Evolutionary conservation across 1,140 invertebrate species (phyloP).

Genomic region (Megalonaias nervosa): DNA sequence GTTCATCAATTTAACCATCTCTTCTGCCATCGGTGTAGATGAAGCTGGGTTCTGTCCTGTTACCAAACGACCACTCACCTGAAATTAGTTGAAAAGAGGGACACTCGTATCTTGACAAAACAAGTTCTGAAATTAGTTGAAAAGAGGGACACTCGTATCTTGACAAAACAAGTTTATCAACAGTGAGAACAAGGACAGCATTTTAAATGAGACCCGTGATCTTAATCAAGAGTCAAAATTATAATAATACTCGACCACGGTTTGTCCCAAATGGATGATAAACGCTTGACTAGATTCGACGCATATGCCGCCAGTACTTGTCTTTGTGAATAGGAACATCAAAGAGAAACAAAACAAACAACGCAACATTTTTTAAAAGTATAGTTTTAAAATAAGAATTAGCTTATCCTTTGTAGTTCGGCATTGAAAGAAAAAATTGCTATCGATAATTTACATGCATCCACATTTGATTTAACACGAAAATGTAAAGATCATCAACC

Average conservation of each 20-base stretch:
- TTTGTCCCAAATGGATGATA: not conserved
- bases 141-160: not conserved
- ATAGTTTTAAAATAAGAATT: no score
- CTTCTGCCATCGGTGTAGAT: slow-evolving; percentile 31
- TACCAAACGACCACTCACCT: slow-evolving; percentile 41
- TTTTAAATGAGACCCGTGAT: not conserved
- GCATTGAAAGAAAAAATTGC: no score
- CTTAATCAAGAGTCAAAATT: not conserved
- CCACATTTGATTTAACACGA: no score
- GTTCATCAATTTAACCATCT: slow-evolving; percentile 26
- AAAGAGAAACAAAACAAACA: no score
- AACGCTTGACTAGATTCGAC: not conserved
- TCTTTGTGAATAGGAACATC: no score
- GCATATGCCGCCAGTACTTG: not conserved
- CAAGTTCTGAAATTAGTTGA: slow-evolving; percentile 33
- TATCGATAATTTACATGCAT: no score
- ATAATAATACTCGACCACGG: not conserved
- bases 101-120: not conserved
- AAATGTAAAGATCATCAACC: no score
- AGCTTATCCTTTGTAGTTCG: no score
- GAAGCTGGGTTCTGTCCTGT: slow-evolving; percentile 55
- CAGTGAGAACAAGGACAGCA: not conserved
- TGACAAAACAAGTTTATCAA: not conserved
- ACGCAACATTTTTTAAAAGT: no score
- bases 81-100: slow-evolving; percentile 9